Evolutionary conservation across 2,113 vertebrate species (phyloP).

Genomic region (Sphaerodactylus townsendi): DNA sequence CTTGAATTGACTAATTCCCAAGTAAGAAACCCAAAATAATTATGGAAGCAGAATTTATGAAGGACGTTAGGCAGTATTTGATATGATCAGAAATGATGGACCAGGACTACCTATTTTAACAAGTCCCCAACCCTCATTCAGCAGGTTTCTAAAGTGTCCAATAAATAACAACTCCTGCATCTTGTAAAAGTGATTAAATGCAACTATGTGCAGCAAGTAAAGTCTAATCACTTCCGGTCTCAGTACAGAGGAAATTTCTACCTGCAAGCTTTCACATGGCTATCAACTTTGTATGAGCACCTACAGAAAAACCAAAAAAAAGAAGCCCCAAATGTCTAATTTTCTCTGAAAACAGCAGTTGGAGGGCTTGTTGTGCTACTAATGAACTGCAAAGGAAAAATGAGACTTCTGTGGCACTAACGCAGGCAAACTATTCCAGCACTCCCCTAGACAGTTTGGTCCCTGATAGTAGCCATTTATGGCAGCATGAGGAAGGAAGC

Average conservation of each 20-base stretch:
- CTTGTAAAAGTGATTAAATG: conserved; percentile 14
- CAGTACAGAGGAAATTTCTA: background rate
- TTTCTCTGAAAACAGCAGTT: conserved; percentile 3
- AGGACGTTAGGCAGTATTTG: conserved; percentile 46
- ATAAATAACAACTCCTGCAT: conserved; percentile 61
- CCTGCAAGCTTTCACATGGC: background rate
- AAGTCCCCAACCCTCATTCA: conserved; percentile 9
- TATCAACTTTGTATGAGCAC: background rate
- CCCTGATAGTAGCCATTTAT: background rate
- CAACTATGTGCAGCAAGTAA: background rate
- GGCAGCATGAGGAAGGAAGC: conserved; percentile 8
- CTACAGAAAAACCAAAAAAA: background rate
- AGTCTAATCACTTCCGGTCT: background rate
- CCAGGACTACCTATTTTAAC: background rate
- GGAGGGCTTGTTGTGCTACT: conserved; percentile 8
- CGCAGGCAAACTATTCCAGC: background rate
- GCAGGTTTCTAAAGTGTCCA: conserved; percentile 38
- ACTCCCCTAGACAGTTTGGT: background rate
- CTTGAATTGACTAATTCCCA: background rate
- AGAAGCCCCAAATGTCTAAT: background rate
- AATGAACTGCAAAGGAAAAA: background rate
- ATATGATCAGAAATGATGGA: conserved; percentile 20
- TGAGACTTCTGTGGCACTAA: background rate
- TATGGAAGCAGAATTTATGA: background rate
- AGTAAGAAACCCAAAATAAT: conserved; percentile 18